Evolutionary conservation across 2,888 invertebrate species (phyloP).

Genomic region (Acanthosoma haemorrhoidale): DNA sequence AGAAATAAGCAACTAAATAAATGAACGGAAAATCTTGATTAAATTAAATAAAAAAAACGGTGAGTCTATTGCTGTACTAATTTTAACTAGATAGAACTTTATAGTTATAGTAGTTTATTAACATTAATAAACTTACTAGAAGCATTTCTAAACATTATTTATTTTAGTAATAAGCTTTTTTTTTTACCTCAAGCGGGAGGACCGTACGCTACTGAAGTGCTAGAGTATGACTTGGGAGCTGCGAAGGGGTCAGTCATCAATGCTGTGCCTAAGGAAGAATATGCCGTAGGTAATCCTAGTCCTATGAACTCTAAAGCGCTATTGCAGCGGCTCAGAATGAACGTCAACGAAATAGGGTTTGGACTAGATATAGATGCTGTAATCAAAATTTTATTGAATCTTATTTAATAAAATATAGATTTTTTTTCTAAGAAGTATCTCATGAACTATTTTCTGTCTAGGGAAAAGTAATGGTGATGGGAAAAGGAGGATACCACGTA

Average conservation of each 20-base stretch:
- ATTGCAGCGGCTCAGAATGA: neutral
- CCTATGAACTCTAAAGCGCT: neutral
- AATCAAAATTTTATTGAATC: neutral
- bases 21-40: too few species aligned
- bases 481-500: neutral
- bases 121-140: too few species aligned
- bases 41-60: too few species aligned
- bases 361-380: neutral
- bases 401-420: neutral
- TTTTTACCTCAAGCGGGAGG: neutral
- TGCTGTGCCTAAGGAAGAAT: neutral
- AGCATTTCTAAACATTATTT: too few species aligned
- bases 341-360: neutral
- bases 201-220: constrained; percentile 1
- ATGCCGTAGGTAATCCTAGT: neutral
- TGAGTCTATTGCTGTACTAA: too few species aligned
- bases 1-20: too few species aligned
- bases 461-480: constrained; percentile 17
- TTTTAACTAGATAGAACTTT: too few species aligned
- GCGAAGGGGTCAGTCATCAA: neutral
- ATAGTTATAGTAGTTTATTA: too few species aligned
- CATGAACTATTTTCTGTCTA: neutral
- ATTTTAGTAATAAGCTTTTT: too few species aligned
- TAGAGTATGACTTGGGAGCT: neutral
- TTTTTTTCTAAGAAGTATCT: neutral